Evolutionary conservation across 2,113 vertebrate genomes (phyloP).

Genomic region (Lipotes vexillifer): DNA sequence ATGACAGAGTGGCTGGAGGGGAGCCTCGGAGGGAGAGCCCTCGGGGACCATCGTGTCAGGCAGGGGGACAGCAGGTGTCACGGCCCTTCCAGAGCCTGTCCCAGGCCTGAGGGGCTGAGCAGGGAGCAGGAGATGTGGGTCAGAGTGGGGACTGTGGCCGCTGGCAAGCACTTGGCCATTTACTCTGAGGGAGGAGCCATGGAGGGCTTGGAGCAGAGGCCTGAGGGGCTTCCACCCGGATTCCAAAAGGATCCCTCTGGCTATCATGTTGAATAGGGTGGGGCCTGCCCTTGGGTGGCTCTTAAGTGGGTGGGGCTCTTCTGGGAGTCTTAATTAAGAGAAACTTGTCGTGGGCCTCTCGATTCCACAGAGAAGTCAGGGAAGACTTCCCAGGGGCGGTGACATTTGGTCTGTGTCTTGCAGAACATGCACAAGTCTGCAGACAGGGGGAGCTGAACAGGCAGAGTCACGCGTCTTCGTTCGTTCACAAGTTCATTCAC

Average conservation of each 20-base stretch:
- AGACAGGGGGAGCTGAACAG: accelerated
- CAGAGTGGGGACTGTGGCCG: background rate
- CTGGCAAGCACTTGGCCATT: background rate
- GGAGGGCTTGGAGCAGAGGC: background rate
- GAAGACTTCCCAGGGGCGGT: background rate
- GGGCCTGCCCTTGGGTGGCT: background rate
- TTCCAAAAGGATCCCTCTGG: background rate
- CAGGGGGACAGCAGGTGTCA: background rate
- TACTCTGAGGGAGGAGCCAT: background rate
- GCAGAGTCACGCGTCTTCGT: no score
- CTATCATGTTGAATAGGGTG: accelerated
- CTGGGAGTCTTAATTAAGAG: background rate
- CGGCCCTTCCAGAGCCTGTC: background rate
- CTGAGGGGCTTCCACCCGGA: background rate
- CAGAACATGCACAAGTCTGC: no score
- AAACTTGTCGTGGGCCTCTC: background rate
- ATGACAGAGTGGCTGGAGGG: accelerated
- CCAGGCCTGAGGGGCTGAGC: background rate
- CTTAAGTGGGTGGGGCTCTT: background rate
- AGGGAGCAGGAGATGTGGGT: background rate
- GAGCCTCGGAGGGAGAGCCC: background rate
- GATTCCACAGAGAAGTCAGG: background rate
- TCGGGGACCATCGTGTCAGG: background rate
- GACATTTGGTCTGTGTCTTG: background rate
- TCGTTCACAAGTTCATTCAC: background rate